Conservation (phyloP, 2,888 invertebrate genomes). For the Polymixis lichenea region DNA sequence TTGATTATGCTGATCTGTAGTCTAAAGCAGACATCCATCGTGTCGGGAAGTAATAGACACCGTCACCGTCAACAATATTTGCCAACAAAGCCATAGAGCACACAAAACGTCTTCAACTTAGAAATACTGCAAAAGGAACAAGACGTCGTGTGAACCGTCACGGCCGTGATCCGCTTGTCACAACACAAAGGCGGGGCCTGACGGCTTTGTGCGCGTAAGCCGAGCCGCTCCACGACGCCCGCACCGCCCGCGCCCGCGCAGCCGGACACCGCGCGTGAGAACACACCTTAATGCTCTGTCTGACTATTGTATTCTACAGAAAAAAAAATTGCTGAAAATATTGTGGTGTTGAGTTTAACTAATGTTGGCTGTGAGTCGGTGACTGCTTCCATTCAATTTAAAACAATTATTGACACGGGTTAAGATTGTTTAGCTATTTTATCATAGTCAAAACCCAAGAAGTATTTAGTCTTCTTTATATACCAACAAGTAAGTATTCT, state of each 20-base stretch:
- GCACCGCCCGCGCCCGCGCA: slow-evolving; percentile 24
- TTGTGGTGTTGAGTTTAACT: slow-evolving; percentile 21
- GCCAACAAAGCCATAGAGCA: slow-evolving; percentile 59
- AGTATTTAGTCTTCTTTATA: neutral
- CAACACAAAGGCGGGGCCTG: slow-evolving; percentile 68
- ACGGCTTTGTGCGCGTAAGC: slow-evolving; percentile 55
- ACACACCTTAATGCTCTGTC: slow-evolving; percentile 34
- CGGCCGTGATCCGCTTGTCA: slow-evolving; percentile 54
- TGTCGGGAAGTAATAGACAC: slow-evolving; percentile 57
- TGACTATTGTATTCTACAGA: slow-evolving; percentile 17
- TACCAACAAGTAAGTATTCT: too few species aligned
- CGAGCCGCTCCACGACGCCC: slow-evolving; percentile 50
- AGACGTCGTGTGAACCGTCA: slow-evolving; percentile 60
- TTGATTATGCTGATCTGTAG: neutral
- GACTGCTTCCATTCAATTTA: slow-evolving; percentile 20
- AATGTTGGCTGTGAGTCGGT: slow-evolving; percentile 4
- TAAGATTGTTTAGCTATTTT: slow-evolving; percentile 1
- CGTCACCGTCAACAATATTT: slow-evolving; percentile 48
- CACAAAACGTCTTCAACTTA: slow-evolving; percentile 57
- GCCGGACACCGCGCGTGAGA: slow-evolving; percentile 54
- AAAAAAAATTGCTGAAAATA: slow-evolving; percentile 34
- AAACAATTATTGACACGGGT: neutral
- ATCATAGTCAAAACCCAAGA: neutral
- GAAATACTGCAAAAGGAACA: slow-evolving; percentile 41
- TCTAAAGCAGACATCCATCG: slow-evolving; percentile 5